These are phyloP conservation scores for Uromys caudimaculatus DNA, from an alignment of 2,797 vertebrate genomes.

Conservation along the genomic window DNA sequence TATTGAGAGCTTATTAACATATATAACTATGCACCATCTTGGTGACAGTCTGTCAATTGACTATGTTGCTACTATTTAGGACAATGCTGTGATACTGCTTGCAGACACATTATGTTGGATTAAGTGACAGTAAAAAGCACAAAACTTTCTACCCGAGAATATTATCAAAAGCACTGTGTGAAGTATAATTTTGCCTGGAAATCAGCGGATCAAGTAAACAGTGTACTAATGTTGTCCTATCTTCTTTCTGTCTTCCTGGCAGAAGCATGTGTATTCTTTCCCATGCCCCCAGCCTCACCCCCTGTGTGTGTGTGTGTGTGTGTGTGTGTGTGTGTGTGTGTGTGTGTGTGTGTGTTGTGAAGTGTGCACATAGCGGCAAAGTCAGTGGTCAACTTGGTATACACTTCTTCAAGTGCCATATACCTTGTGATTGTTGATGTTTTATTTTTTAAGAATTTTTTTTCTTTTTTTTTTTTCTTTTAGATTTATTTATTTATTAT, in stretches of 20 bases:
- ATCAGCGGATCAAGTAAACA: conserved; percentile 23
- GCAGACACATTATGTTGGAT: background rate
- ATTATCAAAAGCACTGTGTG: conserved; percentile 3
- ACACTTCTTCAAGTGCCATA: background rate
- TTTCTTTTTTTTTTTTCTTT: too few species aligned
- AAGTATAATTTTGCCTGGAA: conserved; percentile 2
- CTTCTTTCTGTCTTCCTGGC: conserved; percentile 53
- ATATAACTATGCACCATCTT: background rate
- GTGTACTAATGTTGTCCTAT: background rate
- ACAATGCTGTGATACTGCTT: background rate
- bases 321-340: background rate
- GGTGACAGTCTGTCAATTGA: background rate
- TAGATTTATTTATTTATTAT: too few species aligned
- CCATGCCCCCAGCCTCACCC: too few species aligned
- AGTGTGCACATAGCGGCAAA: background rate
- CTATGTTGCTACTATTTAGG: background rate
- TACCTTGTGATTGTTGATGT: background rate
- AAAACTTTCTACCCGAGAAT: conserved; percentile 35
- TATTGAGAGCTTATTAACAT: background rate
- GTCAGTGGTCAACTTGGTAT: background rate
- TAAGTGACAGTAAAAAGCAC: conserved; percentile 46
- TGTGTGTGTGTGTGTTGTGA: too few species aligned
- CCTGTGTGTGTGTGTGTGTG: background rate
- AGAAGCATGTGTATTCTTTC: background rate
- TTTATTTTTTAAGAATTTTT: too few species aligned